Percentiles rank a stretch among this genome's conserved stretches.
Evolutionary conservation across 1,140 invertebrate species (phyloP).

Genomic region (Ptiloglossa arizonensis): DNA sequence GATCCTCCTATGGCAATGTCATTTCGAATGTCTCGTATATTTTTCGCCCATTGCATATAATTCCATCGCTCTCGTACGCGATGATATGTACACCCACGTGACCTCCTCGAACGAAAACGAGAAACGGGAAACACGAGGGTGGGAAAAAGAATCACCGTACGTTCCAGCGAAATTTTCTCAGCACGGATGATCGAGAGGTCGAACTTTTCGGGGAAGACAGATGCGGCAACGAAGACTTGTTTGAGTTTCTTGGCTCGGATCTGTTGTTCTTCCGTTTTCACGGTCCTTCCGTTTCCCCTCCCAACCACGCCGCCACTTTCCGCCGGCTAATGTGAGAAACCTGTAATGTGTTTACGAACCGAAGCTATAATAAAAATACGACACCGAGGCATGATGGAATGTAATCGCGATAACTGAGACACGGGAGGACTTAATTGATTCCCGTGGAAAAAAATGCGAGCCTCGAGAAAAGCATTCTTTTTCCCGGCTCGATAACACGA

Average conservation of each 20-base stretch:
- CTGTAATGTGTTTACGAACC: conserved; percentile 66
- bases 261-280: conserved; percentile 43
- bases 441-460: not conserved
- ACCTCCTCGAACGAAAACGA: too few species aligned
- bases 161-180: not conserved
- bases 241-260: conserved; percentile 31
- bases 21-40: conserved; percentile 16
- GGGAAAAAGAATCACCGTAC: not conserved
- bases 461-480: not conserved
- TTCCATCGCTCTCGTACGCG: not conserved
- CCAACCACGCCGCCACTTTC: too few species aligned
- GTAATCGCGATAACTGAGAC: conserved; percentile 33
- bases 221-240: conserved; percentile 33
- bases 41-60: not conserved
- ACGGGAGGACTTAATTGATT: conserved; percentile 44
- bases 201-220: conserved; percentile 50
- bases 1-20: not conserved
- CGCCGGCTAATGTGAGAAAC: conserved; percentile 61
- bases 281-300: conserved; percentile 11
- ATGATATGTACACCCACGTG: not conserved
- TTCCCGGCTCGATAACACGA: too few species aligned
- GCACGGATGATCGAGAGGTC: conserved; percentile 51
- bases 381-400: conserved; percentile 57
- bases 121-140: not conserved
- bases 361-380: conserved; percentile 63